Conservation (phyloP, 2,113 vertebrate species). For the Mesitornis unicolor region DNA sequence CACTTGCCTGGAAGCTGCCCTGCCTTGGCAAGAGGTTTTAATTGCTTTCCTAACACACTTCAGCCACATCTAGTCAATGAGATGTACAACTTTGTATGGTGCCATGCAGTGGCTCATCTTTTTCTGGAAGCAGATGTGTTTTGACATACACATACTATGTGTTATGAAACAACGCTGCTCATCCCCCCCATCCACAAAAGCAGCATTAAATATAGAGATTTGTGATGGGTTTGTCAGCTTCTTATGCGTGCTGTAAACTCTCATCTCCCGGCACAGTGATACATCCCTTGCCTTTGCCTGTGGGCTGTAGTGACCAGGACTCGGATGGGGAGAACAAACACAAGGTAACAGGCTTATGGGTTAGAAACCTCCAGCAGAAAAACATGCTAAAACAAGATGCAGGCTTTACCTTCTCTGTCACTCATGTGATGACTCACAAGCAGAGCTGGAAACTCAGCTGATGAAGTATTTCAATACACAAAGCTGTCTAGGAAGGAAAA, state of each 20-base stretch:
- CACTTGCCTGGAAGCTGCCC: not conserved
- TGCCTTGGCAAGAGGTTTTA: not conserved
- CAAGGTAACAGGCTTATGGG: not conserved
- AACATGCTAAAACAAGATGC: not conserved
- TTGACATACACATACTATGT: not conserved
- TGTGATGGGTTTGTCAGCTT: not conserved
- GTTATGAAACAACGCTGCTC: not conserved
- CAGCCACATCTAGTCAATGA: not conserved
- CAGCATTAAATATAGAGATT: not conserved
- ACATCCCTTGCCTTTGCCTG: not conserved
- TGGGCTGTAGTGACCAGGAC: not conserved
- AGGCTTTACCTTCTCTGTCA: not conserved
- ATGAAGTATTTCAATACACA: not conserved
- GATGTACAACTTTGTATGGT: not conserved
- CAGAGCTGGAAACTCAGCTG: not conserved
- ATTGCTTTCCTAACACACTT: not conserved
- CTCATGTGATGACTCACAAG: not conserved
- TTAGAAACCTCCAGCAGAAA: not conserved
- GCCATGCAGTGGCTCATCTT: not conserved
- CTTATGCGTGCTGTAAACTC: not conserved
- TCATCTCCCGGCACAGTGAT: fast-evolving
- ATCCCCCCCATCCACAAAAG: not conserved
- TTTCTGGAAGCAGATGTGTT: not conserved
- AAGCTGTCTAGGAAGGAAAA: not conserved
- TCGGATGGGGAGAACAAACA: not conserved